Percentiles rank a stretch among this genome's conserved stretches.
These are phyloP conservation scores for Apis cerana DNA, from an alignment of 1,140 invertebrate genomes.

Conservation along the genomic window DNA sequence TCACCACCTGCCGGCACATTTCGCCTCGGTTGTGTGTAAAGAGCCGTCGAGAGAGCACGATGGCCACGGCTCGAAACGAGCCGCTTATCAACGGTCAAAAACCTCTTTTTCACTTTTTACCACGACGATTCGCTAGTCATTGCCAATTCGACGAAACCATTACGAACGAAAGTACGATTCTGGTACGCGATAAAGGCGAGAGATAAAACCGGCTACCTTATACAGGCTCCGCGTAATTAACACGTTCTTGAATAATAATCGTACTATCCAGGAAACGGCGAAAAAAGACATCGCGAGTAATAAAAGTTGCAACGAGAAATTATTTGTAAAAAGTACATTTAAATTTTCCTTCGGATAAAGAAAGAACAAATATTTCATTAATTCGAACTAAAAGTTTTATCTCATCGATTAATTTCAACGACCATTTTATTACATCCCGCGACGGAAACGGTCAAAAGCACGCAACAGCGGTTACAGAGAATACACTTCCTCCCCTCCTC, in stretches of 20 bases:
- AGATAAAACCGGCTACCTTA: not conserved
- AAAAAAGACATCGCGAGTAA: not conserved
- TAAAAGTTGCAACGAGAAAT: not conserved
- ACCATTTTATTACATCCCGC: too few species aligned
- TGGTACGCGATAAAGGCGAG: not conserved
- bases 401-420: too few species aligned
- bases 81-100: conserved; percentile 51
- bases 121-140: conserved; percentile 36
- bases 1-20: conserved; percentile 62
- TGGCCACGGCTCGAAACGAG: conserved; percentile 32
- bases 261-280: not conserved
- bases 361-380: too few species aligned
- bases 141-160: conserved; percentile 36
- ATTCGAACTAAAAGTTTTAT: too few species aligned
- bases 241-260: not conserved
- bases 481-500: too few species aligned
- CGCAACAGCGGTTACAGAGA: too few species aligned
- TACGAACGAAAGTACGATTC: conserved; percentile 17
- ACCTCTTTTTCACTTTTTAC: conserved; percentile 21
- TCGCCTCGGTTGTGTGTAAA: conserved; percentile 42
- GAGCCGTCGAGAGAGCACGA: conserved; percentile 32
- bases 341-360: too few species aligned
- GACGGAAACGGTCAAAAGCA: too few species aligned
- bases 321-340: too few species aligned
- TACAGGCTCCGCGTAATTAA: not conserved